phyloP scores from a whole-genome alignment of 2,113 vertebrate species.

The Dipodomys ordii region DNA sequence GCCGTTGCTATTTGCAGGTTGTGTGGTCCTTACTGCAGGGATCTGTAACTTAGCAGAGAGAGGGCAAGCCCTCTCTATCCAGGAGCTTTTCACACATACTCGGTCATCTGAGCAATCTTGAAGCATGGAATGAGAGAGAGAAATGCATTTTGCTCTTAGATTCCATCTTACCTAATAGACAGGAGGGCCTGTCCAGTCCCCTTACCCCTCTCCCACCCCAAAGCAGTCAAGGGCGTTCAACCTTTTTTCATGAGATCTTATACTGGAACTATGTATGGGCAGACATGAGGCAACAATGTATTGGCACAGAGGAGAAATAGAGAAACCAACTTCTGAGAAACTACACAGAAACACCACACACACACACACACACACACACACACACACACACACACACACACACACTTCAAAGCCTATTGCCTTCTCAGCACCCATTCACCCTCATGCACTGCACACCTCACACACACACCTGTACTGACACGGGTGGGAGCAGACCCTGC shows the following conservation, averaged over 20 bases:
- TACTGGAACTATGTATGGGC: not conserved
- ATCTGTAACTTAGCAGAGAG: too few species aligned
- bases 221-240: not conserved
- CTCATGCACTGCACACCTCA: not conserved
- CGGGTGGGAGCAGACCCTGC: not conserved
- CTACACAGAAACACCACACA: not conserved
- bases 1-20: not conserved
- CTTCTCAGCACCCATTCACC: not conserved
- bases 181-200: not conserved
- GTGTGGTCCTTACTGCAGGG: not conserved
- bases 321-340: conserved; percentile 12
- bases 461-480: accelerated
- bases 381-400: too few species aligned
- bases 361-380: too few species aligned
- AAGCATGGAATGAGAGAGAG: not conserved
- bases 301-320: not conserved
- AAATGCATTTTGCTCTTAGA: not conserved
- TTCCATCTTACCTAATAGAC: not conserved
- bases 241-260: not conserved
- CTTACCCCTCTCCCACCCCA: not conserved
- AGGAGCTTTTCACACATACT: too few species aligned
- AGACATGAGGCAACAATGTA: not conserved
- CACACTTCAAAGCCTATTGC: not conserved
- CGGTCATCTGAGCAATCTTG: not conserved
- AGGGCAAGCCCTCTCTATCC: too few species aligned